phyloP scores from a whole-genome alignment of 2,888 invertebrate genomes.

The Bedellia somnulentella region DNA sequence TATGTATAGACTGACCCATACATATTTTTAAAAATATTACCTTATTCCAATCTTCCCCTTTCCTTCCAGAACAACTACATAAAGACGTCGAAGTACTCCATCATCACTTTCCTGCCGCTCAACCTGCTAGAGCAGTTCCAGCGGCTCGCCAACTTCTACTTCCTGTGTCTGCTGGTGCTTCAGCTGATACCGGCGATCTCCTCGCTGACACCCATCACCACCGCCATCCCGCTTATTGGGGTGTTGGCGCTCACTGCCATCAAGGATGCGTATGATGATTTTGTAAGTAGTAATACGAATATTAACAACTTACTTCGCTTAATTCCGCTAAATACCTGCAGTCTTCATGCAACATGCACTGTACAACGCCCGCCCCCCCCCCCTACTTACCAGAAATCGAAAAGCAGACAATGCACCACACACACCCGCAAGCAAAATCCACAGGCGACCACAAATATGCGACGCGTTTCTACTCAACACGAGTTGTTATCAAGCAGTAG shows the following conservation, averaged over 20 bases:
- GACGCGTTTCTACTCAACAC: too few relatives aligned
- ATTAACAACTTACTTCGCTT: too few relatives aligned
- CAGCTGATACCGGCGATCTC: slow-evolving; percentile 98
- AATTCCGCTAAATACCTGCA: too few relatives aligned
- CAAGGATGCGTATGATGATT: slow-evolving; percentile 98
- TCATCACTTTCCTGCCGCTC: slow-evolving; percentile 96
- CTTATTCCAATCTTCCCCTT: slow-evolving; percentile 3
- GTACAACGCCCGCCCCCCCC: too few relatives aligned
- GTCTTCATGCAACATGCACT: too few relatives aligned
- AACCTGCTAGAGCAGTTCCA: slow-evolving; percentile 99
- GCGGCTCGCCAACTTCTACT: slow-evolving; percentile 98
- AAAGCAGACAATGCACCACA: too few relatives aligned
- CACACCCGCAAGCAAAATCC: too few relatives aligned
- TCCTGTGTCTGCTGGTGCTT: slow-evolving; percentile 94
- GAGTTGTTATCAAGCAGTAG: too few relatives aligned
- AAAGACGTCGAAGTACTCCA: slow-evolving; percentile 97
- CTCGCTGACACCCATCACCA: slow-evolving; percentile 94
- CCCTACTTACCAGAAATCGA: too few relatives aligned
- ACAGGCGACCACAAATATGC: too few relatives aligned
- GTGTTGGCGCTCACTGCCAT: slow-evolving; percentile 93
- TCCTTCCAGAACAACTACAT: slow-evolving; percentile 94
- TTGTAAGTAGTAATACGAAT: slow-evolving; percentile 67
- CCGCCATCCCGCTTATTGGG: slow-evolving; percentile 92
- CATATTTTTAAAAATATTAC: not conserved
- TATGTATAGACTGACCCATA: too few relatives aligned